Conservation (phyloP, 2,113 vertebrate species). For the Poeciliopsis retropinna region DNA sequence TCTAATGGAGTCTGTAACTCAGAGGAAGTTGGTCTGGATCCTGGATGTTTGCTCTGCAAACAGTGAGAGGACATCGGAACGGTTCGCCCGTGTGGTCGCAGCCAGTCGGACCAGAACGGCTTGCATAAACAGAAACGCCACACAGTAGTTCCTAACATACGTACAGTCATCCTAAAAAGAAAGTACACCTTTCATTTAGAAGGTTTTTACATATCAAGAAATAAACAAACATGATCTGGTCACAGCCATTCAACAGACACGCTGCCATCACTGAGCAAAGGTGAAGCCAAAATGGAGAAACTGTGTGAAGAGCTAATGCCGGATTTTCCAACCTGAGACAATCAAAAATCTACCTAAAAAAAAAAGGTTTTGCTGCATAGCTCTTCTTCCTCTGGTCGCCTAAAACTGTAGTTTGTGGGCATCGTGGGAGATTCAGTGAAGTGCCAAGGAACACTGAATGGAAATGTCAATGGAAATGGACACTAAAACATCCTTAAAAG, state of each 20-base stretch:
- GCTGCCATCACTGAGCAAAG: background rate
- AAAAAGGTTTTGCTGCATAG: no score
- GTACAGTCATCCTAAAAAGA: background rate
- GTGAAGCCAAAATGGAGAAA: no score
- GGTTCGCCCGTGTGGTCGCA: slow-evolving; percentile 21
- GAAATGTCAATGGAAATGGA: no score
- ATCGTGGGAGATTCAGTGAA: no score
- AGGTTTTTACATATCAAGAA: background rate
- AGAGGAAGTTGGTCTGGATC: slow-evolving; percentile 54
- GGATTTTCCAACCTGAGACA: no score
- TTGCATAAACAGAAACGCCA: slow-evolving; percentile 21
- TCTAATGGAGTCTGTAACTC: slow-evolving; percentile 42
- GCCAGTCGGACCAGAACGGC: slow-evolving; percentile 1
- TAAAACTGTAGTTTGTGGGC: no score
- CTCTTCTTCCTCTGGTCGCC: no score
- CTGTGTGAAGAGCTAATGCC: no score
- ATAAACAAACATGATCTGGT: background rate
- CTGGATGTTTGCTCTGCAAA: slow-evolving; percentile 35
- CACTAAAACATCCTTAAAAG: no score
- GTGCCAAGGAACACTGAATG: no score
- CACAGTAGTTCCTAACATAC: slow-evolving; percentile 6
- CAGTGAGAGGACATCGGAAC: slow-evolving; percentile 30
- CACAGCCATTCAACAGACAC: background rate
- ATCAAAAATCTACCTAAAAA: no score
- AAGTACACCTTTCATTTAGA: background rate